phyloP scores from a whole-genome alignment of 2,113 vertebrate genomes.

The Tautogolabrus adspersus region DNA sequence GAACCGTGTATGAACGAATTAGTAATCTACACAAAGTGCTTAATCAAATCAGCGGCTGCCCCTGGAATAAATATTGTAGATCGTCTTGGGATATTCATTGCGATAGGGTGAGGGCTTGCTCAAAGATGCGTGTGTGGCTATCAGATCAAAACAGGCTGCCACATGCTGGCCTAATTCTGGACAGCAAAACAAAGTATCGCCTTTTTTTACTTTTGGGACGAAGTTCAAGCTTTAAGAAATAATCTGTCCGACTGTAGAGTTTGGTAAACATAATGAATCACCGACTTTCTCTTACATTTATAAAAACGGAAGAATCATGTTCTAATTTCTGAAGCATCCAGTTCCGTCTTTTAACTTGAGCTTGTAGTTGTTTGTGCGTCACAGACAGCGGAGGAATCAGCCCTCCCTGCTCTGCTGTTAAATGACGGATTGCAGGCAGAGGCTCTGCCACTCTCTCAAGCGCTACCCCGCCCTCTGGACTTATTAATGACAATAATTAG shows the following conservation, averaged over 20 bases:
- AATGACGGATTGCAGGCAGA: conserved; percentile 74
- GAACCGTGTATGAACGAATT: conserved; percentile 86
- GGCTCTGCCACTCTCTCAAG: conserved; percentile 78
- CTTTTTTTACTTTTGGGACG: background rate
- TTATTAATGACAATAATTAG: conserved; percentile 87
- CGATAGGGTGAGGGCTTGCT: conserved; percentile 61
- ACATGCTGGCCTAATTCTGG: conserved; percentile 27
- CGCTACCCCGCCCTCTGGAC: conserved; percentile 73
- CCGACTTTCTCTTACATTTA: background rate
- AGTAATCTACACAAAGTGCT: conserved; percentile 85
- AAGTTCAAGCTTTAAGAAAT: background rate
- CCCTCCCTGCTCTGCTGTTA: conserved; percentile 61
- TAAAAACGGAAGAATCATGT: too few relatives aligned
- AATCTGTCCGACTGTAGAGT: background rate
- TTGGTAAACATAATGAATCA: background rate
- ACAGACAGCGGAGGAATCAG: conserved; percentile 38
- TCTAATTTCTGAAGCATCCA: background rate
- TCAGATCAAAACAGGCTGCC: conserved; percentile 62
- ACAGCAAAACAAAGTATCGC: background rate
- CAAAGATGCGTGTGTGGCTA: conserved; percentile 61
- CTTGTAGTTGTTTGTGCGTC: conserved; percentile 31
- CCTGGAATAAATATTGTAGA: conserved; percentile 82
- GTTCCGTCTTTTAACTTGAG: conserved; percentile 6
- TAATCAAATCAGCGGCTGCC: conserved; percentile 81
- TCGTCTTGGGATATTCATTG: conserved; percentile 72